Conservation (phyloP, 2,888 invertebrate genomes). For the Parnassius glacialis region DNA sequence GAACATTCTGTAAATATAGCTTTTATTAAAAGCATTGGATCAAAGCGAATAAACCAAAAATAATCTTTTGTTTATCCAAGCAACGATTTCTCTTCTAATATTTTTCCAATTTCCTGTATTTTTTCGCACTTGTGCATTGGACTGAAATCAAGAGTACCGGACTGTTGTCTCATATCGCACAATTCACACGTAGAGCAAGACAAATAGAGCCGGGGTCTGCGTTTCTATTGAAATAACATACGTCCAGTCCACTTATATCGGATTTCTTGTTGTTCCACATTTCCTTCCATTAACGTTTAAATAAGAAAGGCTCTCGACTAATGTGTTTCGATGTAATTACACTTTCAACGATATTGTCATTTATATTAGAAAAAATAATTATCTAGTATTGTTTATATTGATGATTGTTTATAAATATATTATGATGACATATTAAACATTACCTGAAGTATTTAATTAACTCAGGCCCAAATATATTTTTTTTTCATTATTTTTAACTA, state of each 20-base stretch:
- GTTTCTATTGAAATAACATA: conserved; percentile 66
- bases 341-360: conserved; percentile 16
- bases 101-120: conserved; percentile 41
- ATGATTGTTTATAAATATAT: too few species aligned
- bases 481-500: too few species aligned
- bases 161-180: conserved; percentile 33
- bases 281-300: conserved; percentile 69
- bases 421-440: too few species aligned
- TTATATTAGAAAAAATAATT: neutral
- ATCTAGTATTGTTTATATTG: too few species aligned
- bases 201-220: conserved; percentile 47
- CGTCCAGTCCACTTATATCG: conserved; percentile 67
- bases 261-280: conserved; percentile 74
- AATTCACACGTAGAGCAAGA: conserved; percentile 44
- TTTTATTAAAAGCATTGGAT: conserved; percentile 3
- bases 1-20: neutral
- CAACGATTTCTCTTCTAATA: conserved; percentile 37
- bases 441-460: too few species aligned
- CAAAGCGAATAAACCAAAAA: conserved; percentile 24
- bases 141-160: conserved; percentile 40
- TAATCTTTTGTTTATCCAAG: conserved; percentile 45
- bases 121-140: conserved; percentile 42
- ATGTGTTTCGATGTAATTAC: conserved; percentile 45
- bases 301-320: conserved; percentile 47
- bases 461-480: too few species aligned